phyloP scores from a whole-genome alignment of 1,140 invertebrate genomes.

The Rhopalosiphum maidis region DNA sequence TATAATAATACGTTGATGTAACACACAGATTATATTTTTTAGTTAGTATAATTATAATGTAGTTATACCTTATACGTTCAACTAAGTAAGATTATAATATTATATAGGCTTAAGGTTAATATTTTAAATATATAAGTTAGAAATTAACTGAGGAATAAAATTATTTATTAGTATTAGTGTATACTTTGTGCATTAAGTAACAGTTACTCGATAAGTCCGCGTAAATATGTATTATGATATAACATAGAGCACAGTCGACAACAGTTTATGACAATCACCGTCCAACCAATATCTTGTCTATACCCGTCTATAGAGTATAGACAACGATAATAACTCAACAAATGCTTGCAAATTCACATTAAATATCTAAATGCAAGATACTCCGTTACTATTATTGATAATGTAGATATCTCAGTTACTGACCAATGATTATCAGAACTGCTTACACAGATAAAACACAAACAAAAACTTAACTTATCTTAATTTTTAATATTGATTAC shows the following conservation, averaged over 20 bases:
- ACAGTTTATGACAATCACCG: background rate
- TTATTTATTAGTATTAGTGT: background rate
- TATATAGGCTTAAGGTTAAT: background rate
- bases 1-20: background rate
- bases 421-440: background rate
- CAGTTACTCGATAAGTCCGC: background rate
- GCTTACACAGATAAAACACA: background rate
- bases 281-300: fast-evolving
- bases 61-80: too few relatives aligned
- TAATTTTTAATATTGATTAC: background rate
- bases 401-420: background rate
- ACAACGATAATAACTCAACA: background rate
- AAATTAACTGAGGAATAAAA: background rate
- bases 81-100: too few relatives aligned
- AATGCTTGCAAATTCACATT: background rate
- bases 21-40: background rate
- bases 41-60: background rate
- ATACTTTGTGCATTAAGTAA: background rate
- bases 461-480: background rate
- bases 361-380: background rate
- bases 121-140: background rate
- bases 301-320: background rate
- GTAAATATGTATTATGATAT: background rate
- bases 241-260: background rate
- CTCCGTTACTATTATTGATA: background rate